Evolutionary conservation across 2,113 vertebrate genomes (phyloP).

Genomic region (Erythrolamprus reginae): DNA sequence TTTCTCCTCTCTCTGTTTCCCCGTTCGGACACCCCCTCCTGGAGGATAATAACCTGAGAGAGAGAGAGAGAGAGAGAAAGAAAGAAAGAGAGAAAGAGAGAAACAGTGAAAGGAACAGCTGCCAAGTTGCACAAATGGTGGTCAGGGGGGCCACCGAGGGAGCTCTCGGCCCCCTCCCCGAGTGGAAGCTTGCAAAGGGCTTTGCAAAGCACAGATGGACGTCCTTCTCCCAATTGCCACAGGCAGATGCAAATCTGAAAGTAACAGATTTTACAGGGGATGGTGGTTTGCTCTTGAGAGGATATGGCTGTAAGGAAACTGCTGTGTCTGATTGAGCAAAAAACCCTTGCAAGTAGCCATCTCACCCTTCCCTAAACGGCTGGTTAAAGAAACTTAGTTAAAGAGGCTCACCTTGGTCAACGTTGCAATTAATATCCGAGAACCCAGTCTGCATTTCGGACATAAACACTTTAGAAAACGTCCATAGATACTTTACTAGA

Average conservation of each 20-base stretch:
- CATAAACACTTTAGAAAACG: no score
- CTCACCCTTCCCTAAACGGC: not conserved
- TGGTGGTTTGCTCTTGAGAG: not conserved
- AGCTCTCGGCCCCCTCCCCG: conserved; percentile 1
- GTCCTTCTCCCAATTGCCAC: conserved; percentile 30
- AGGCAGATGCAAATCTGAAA: conserved; percentile 31
- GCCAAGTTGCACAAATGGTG: conserved; percentile 44
- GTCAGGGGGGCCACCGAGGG: conserved; percentile 29
- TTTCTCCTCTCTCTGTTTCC: conserved; percentile 15
- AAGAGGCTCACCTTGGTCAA: no score
- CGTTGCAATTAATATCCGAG: no score
- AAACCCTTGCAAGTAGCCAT: not conserved
- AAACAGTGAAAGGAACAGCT: conserved; percentile 40
- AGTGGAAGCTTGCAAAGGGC: conserved; percentile 40
- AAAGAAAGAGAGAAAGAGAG: no score
- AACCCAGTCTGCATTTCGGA: no score
- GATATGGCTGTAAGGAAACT: not conserved
- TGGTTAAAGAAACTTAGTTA: no score
- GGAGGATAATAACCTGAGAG: conserved; percentile 25
- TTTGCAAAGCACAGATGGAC: conserved; percentile 45
- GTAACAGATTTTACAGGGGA: conserved; percentile 11
- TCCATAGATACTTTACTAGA: no score
- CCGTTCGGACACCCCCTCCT: not conserved
- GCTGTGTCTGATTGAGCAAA: conserved; percentile 1
- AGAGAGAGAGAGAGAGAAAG: no score